phyloP scores from a whole-genome alignment of 2,113 vertebrate genomes.

The Xenopus laevis region DNA sequence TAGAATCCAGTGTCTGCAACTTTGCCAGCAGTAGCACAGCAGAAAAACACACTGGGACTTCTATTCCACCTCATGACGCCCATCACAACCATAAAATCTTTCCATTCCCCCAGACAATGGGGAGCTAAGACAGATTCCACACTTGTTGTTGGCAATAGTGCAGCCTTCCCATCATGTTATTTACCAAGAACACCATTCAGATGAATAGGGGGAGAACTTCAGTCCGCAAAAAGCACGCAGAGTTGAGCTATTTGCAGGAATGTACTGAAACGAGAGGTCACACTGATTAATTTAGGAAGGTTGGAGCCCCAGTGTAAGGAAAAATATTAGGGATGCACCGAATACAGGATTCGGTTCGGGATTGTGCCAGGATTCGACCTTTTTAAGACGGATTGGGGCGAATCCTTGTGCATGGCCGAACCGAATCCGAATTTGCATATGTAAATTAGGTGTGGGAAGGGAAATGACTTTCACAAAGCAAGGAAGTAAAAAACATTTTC shows the following conservation, averaged over 20 bases:
- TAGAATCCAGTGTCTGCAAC: constrained; percentile 45
- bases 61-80: constrained; percentile 42
- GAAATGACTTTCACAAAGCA: no score
- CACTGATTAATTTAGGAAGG: no score
- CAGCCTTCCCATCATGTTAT: constrained; percentile 34
- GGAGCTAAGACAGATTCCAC: constrained; percentile 42
- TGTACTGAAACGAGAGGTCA: no score
- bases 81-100: constrained; percentile 42
- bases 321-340: no score
- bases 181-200: constrained; percentile 10
- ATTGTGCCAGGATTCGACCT: no score
- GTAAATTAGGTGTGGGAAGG: no score
- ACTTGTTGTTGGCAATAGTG: constrained; percentile 40
- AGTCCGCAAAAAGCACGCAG: neutral
- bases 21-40: constrained; percentile 44
- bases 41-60: constrained; percentile 44
- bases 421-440: no score
- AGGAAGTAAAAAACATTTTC: no score
- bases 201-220: constrained; percentile 7
- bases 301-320: no score
- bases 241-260: neutral
- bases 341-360: no score
- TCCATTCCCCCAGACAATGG: constrained; percentile 42
- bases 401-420: no score
- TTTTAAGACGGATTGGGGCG: no score